Conservation (phyloP, 2,888 invertebrate genomes). For the Nemotelus nigrinus region DNA sequence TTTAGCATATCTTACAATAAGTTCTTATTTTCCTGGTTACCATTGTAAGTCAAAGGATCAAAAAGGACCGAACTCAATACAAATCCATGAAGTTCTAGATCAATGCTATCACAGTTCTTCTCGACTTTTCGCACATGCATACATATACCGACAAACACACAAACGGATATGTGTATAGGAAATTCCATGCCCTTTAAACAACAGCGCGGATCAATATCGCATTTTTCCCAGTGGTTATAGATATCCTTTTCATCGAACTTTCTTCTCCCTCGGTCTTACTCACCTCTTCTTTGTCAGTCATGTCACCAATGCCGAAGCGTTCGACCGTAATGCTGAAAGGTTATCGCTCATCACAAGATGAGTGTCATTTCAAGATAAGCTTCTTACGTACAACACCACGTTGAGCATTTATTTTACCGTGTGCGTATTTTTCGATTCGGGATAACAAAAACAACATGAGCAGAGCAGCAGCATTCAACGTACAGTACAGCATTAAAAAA, state of each 20-base stretch:
- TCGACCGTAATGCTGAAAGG: slow-evolving; percentile 43
- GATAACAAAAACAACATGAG: not conserved
- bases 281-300: not conserved
- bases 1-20: too few species aligned
- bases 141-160: too few species aligned
- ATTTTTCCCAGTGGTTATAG: not conserved
- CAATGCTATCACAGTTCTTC: too few species aligned
- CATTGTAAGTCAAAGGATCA: too few species aligned
- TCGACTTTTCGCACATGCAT: too few species aligned
- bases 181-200: too few species aligned
- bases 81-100: too few species aligned
- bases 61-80: too few species aligned
- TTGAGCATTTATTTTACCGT: slow-evolving; percentile 36
- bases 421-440: not conserved
- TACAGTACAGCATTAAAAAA: not conserved
- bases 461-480: not conserved
- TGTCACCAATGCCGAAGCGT: not conserved
- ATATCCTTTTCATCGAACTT: slow-evolving; percentile 6
- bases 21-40: too few species aligned
- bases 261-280: not conserved
- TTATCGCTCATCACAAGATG: slow-evolving; percentile 36
- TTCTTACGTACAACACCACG: slow-evolving; percentile 37
- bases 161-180: too few species aligned
- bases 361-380: slow-evolving; percentile 49
- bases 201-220: too few species aligned